Base-by-base conservation (phyloP, 1,140 invertebrate genomes). In the Maconellicoccus hirsutus region DNA sequence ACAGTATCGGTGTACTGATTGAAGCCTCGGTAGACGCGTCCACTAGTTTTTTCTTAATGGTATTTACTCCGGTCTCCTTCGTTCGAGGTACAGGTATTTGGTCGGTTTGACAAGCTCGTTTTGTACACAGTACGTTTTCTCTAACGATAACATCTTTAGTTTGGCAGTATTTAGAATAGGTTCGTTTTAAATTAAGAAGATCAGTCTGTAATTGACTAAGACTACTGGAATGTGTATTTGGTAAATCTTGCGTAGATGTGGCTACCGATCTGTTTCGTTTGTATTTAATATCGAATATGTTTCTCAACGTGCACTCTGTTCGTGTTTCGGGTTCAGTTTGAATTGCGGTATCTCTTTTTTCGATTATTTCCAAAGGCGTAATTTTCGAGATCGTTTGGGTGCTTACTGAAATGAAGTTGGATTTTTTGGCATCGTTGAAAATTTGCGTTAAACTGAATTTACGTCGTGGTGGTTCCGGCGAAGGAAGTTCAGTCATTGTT, bases 21-120 rank as follows among this genome's bases (percentile, higher is more conserved):
- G 81, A 81, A 14, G 82, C 80, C 0, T 83, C 83, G 23, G 84
- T 83, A 10, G 81, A 82, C 0, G 83, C 83, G 70, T 85, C 83
- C 0, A 79, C 75, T 39, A 81, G 75, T 70, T 80, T 80, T 73
- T 79, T 80, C 19, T 81, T 81, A 1, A 79, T 76, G 7, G 82
- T 80, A 26, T 82, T 83, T 0, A 82, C 81, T 6, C 80, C 80
- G 8, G 81, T 78, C 21, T 82, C 79, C 16, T 78, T 76, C 2
- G 71, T 75, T 59, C 77, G 79, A 2, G 78, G 77, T 14, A 73
- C 59, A 8, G 79, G 25, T 22, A 71, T 70, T 6, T 76, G 77
- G 16, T 72, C 59, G 6, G 80, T 81, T 72, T 82, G 79, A 23
- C 79, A 79, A 52, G 76, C 74, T 69, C 73, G 78, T 8, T 72